Conservation (phyloP, 2,113 vertebrate genomes). For the Cochlearius cochlearius region DNA sequence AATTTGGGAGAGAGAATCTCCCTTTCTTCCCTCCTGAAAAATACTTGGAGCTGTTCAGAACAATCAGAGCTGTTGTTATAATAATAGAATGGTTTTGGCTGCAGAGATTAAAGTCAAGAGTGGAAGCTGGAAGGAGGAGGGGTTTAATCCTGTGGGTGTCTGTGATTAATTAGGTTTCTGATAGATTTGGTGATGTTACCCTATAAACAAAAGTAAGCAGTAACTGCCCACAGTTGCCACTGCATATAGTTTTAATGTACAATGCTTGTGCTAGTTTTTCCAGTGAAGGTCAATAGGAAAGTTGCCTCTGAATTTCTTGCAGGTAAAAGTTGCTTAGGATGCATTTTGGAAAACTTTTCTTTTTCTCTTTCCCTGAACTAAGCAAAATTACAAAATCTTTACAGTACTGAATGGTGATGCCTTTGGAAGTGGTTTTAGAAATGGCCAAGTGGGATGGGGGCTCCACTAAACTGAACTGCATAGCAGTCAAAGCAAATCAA, state of each 20-base stretch:
- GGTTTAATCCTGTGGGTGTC: neutral
- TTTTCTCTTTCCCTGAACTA: neutral
- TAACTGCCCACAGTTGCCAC: neutral
- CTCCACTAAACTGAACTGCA: neutral
- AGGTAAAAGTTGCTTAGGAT: neutral
- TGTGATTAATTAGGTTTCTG: neutral
- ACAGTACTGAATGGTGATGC: neutral
- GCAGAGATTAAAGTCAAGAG: neutral
- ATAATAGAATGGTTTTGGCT: neutral
- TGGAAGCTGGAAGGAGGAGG: neutral
- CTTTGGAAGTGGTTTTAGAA: neutral
- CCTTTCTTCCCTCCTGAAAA: neutral
- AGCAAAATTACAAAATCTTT: neutral
- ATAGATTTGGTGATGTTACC: neutral
- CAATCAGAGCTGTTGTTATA: neutral
- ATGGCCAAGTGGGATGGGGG: neutral
- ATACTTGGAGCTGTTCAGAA: neutral
- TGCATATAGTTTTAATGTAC: neutral
- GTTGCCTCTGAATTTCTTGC: neutral
- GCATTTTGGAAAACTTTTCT: neutral
- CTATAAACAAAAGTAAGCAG: neutral
- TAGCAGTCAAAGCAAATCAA: neutral
- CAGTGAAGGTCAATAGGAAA: neutral
- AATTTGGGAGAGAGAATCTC: neutral
- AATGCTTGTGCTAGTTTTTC: neutral